Conservation (phyloP, 2,888 invertebrate genomes). For the Homarus gammarus region DNA sequence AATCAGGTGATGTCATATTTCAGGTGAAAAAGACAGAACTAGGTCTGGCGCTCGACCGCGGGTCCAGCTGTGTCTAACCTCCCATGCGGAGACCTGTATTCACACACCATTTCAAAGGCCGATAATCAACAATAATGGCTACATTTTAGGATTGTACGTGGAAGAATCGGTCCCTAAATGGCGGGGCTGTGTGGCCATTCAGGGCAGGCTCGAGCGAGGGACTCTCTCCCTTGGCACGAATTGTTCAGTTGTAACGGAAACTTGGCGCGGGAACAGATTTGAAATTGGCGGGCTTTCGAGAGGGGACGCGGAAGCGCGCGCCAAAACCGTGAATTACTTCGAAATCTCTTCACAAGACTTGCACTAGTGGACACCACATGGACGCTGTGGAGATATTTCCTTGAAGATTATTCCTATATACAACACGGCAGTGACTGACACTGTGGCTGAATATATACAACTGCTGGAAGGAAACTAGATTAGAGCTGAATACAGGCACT, state of each 20-base stretch:
- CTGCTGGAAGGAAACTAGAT: too few species aligned
- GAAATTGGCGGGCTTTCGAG: constrained; percentile 63
- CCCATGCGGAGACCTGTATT: constrained; percentile 44
- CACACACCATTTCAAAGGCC: constrained; percentile 62
- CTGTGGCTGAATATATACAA: too few species aligned
- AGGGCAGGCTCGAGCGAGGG: constrained; percentile 34
- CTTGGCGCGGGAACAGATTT: constrained; percentile 59
- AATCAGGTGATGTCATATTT: constrained; percentile 38
- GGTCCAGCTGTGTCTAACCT: constrained; percentile 32
- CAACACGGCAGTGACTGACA: too few species aligned
- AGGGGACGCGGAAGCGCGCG: constrained; percentile 14
- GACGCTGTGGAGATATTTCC: background rate
- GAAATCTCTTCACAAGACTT: background rate
- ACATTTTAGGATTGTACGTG: constrained; percentile 66
- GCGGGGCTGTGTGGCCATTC: constrained; percentile 53
- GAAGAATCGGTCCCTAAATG: constrained; percentile 63
- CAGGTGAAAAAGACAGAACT: constrained; percentile 6
- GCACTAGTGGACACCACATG: background rate
- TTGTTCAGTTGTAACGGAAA: constrained; percentile 66
- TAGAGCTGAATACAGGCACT: too few species aligned
- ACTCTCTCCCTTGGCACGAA: constrained; percentile 39
- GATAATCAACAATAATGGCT: constrained; percentile 68
- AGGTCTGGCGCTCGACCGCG: background rate
- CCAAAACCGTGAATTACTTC: background rate
- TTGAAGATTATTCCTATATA: background rate